A percentile compares a stretch with the other conserved stretches of the same genome.
Conservation (phyloP, 2,797 vertebrate species). For the Periparus ater region DNA sequence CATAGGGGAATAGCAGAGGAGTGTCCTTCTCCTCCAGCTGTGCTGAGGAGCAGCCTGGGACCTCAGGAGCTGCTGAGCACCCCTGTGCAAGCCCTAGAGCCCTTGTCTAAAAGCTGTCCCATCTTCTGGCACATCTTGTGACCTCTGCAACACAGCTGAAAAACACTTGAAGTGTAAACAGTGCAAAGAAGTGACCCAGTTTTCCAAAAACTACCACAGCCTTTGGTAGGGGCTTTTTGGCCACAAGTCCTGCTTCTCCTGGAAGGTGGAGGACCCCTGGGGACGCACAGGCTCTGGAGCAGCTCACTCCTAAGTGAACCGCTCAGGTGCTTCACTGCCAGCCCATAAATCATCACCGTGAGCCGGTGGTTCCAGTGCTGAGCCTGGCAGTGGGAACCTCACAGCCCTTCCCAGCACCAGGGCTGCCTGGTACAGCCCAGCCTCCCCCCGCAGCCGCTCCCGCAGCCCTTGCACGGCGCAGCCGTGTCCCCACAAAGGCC, state of each 20-base stretch:
- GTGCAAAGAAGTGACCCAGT: neutral
- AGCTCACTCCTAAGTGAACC: neutral
- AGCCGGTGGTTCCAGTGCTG: neutral
- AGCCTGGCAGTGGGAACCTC: neutral
- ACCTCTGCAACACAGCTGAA: neutral
- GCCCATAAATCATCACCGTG: rapidly evolving
- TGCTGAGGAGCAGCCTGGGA: neutral
- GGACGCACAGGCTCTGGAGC: rapidly evolving
- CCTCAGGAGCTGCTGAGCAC: neutral
- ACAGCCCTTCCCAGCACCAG: neutral
- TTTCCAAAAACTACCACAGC: neutral
- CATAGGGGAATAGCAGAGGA: neutral
- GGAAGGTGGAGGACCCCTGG: neutral
- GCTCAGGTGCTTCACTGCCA: rapidly evolving
- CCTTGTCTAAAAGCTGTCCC: neutral
- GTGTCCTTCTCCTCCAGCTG: neutral
- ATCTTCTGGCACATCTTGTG: neutral
- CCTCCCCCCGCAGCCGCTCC: rapidly evolving
- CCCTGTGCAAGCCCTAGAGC: neutral
- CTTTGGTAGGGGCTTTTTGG: neutral
- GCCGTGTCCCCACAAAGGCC: neutral
- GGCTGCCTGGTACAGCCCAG: neutral
- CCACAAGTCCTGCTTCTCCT: neutral
- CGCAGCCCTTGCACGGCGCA: neutral
- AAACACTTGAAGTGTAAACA: neutral